Evolutionary conservation across 30 jellyfish, hydroid and myxozoan species (phyloP).

Genomic region (Morbakka virulenta): DNA sequence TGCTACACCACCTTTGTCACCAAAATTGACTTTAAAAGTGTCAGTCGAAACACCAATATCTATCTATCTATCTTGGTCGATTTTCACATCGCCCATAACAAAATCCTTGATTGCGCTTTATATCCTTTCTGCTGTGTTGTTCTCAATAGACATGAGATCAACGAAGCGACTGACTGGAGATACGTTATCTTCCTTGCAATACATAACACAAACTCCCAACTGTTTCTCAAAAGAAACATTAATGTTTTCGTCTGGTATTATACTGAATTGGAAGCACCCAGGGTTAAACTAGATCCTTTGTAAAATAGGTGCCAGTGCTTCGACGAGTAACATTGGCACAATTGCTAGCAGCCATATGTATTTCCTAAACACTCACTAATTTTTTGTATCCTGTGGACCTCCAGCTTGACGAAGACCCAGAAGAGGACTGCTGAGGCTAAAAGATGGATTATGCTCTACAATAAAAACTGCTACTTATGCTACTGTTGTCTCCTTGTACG

Average conservation of each 20-base stretch:
- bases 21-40: slow-evolving; percentile 34
- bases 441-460: slow-evolving; percentile 43
- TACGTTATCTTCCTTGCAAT: slow-evolving; percentile 4
- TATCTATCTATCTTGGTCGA: too few relatives aligned
- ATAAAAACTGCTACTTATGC: slow-evolving; percentile 22
- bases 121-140: background rate
- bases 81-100: too few relatives aligned
- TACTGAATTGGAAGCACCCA: slow-evolving; percentile 33
- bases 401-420: slow-evolving; percentile 15
- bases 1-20: slow-evolving; percentile 8
- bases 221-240: slow-evolving; percentile 38
- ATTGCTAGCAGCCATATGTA: slow-evolving; percentile 36
- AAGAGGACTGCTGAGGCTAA: slow-evolving; percentile 31
- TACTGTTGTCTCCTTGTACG: slow-evolving; percentile 19
- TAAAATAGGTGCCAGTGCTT: slow-evolving; percentile 14
- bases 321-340: slow-evolving; percentile 34
- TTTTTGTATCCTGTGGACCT: slow-evolving; percentile 31
- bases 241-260: slow-evolving; percentile 38
- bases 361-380: slow-evolving; percentile 9
- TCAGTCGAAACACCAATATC: slow-evolving; percentile 51
- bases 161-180: slow-evolving; percentile 6
- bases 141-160: slow-evolving; percentile 1
- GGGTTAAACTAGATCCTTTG: slow-evolving; percentile 7
- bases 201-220: slow-evolving; percentile 30
- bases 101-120: slow-evolving; percentile 1